These are phyloP conservation scores for Callyntrura guangdongensis DNA, from an alignment of 2,888 invertebrate species.

Conservation along the genomic window DNA sequence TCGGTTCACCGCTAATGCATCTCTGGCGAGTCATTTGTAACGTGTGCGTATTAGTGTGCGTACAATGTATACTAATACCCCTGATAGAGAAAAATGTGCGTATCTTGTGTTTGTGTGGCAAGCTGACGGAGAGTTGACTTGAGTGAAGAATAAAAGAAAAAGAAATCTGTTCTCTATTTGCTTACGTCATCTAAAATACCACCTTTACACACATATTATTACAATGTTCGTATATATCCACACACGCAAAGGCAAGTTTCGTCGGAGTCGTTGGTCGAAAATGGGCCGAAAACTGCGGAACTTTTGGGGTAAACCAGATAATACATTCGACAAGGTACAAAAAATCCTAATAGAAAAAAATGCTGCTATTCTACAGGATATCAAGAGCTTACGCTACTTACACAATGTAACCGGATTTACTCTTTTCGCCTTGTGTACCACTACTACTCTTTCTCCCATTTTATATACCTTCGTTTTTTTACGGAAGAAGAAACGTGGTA, in stretches of 20 bases:
- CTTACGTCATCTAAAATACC: not conserved
- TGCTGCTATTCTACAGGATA: not conserved
- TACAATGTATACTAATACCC: not conserved
- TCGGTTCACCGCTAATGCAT: conserved; percentile 72
- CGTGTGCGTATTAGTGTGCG: conserved; percentile 15
- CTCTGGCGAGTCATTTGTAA: conserved; percentile 75
- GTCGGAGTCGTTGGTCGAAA: not conserved
- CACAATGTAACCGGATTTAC: not conserved
- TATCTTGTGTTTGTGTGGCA: conserved; percentile 1
- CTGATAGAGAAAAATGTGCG: too few species aligned
- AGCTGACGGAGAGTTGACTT: not conserved
- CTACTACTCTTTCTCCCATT: not conserved
- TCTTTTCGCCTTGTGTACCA: not conserved
- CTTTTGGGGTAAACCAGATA: not conserved
- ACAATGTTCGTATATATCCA: not conserved
- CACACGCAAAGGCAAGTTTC: not conserved
- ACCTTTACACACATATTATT: not conserved
- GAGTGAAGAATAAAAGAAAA: not conserved
- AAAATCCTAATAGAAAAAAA: not conserved
- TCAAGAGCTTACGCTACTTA: not conserved
- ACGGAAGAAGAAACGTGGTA: not conserved
- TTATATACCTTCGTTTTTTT: not conserved
- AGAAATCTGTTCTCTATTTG: not conserved
- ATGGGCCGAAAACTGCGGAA: not conserved
- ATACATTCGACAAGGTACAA: not conserved